Evolutionary conservation across 2,888 invertebrate genomes (phyloP).

Genomic region (Xestia sexstrigata): DNA sequence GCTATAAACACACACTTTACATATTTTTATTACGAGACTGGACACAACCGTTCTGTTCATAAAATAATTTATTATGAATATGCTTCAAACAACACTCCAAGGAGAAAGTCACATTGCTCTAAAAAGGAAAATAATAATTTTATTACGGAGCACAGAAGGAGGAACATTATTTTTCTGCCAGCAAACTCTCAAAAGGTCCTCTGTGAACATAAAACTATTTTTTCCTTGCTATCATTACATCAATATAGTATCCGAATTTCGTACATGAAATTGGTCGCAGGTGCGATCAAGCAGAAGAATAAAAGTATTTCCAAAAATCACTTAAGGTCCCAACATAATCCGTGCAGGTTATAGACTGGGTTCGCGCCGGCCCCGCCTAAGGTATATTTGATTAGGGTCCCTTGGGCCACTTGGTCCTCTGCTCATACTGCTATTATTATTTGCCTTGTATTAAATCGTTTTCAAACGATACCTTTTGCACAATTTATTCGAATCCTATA

Average conservation of each 20-base stretch:
- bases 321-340: constrained; percentile 79
- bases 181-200: constrained; percentile 30
- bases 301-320: constrained; percentile 75
- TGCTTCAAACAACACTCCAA: constrained; percentile 34
- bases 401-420: constrained; percentile 72
- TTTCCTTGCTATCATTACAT: constrained; percentile 51
- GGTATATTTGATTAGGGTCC: constrained; percentile 87
- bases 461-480: constrained; percentile 79
- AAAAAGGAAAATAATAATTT: constrained; percentile 34
- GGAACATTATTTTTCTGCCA: constrained; percentile 26
- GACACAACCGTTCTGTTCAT: constrained; percentile 42
- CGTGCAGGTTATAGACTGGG: constrained; percentile 78
- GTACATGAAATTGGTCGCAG: constrained; percentile 63
- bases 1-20: not conserved
- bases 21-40: constrained; percentile 31
- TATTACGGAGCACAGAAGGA: constrained; percentile 26
- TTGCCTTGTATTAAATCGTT: constrained; percentile 84
- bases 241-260: constrained; percentile 36
- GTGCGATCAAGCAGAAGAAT: constrained; percentile 64
- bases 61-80: constrained; percentile 39
- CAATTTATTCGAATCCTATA: constrained; percentile 51
- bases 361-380: constrained; percentile 77
- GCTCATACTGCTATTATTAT: constrained; percentile 83
- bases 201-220: constrained; percentile 50
- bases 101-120: constrained; percentile 25